These are phyloP conservation scores for Chymomyza caudatula DNA, from an alignment of 2,888 invertebrate genomes.

Conservation along the genomic window DNA sequence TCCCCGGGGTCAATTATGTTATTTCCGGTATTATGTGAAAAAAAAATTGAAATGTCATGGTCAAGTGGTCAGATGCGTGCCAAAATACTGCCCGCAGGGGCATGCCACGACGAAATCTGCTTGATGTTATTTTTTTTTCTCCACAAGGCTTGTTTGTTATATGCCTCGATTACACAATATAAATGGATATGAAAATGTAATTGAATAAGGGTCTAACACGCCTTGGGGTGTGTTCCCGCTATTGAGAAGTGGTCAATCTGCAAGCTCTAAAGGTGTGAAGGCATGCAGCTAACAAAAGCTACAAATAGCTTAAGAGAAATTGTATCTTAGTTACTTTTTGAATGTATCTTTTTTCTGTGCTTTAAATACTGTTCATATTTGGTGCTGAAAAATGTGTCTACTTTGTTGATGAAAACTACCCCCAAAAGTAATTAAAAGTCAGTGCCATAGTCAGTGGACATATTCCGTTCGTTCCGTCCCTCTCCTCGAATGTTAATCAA, in stretches of 20 bases:
- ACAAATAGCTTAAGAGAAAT: neutral
- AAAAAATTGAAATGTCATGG: slow-evolving; percentile 47
- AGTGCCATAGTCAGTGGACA: too few species aligned
- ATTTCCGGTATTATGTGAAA: slow-evolving; percentile 62
- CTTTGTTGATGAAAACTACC: slow-evolving; percentile 51
- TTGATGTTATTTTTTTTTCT: neutral
- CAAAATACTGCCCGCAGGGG: slow-evolving; percentile 40
- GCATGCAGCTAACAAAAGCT: neutral
- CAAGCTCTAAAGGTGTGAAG: neutral
- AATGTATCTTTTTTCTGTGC: neutral
- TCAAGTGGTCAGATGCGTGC: slow-evolving; percentile 58
- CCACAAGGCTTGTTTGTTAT: slow-evolving; percentile 31
- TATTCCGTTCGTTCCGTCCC: too few species aligned
- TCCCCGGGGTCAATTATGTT: slow-evolving; percentile 69
- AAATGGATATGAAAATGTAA: slow-evolving; percentile 43
- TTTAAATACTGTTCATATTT: slow-evolving; percentile 27
- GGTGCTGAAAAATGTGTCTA: slow-evolving; percentile 27
- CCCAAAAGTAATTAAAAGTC: slow-evolving; percentile 70
- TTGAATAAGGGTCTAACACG: slow-evolving; percentile 47
- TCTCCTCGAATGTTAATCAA: slow-evolving; percentile 66
- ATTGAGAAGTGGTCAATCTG: neutral
- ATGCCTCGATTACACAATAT: slow-evolving; percentile 28
- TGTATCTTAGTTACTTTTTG: neutral
- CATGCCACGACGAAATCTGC: slow-evolving; percentile 12
- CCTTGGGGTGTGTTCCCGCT: slow-evolving; percentile 4